phyloP scores from a whole-genome alignment of 2,888 invertebrate genomes.

The Zaprionus lineosus region DNA sequence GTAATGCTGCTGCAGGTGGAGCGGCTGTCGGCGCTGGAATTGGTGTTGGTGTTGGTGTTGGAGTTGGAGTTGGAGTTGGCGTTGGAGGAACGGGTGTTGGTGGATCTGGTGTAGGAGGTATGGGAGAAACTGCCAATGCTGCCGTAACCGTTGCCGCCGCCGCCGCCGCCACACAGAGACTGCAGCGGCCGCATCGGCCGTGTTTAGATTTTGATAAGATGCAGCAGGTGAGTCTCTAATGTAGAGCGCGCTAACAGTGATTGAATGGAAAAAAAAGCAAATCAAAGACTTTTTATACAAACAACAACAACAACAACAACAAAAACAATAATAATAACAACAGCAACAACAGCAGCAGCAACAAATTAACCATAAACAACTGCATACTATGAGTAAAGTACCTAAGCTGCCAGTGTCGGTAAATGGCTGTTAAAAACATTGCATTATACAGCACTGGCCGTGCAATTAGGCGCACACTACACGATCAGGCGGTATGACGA shows the following conservation, averaged over 20 bases:
- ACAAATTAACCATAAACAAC: conserved; percentile 5
- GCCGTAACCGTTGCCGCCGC: conserved; percentile 42
- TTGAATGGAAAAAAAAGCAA: conserved; percentile 49
- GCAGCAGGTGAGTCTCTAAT: conserved; percentile 91
- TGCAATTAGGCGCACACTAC: conserved; percentile 48
- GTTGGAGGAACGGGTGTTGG: conserved; percentile 11
- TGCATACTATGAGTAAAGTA: conserved; percentile 19
- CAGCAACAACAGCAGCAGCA: conserved; percentile 33
- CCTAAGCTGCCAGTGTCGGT: conserved; percentile 43
- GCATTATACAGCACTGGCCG: conserved; percentile 27
- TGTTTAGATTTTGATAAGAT: conserved; percentile 98
- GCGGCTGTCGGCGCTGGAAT: conserved; percentile 7
- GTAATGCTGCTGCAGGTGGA: conserved; percentile 38
- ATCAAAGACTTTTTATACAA: conserved; percentile 75
- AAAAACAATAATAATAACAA: conserved; percentile 28
- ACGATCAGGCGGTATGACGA: conserved; percentile 26
- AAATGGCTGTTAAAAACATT: not conserved
- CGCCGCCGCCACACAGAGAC: conserved; percentile 80
- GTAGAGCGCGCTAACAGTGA: conserved; percentile 70
- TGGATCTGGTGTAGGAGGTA: conserved; percentile 29
- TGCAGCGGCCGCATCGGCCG: conserved; percentile 89
- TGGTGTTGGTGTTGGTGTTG: conserved; percentile 19
- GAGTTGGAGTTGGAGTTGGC: conserved; percentile 19
- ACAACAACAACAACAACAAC: conserved; percentile 40
- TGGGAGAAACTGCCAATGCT: conserved; percentile 28